Percentiles rank a stretch among this genome's conserved stretches.
Evolutionary conservation across 2,797 vertebrate species (phyloP).

Genomic region (Merluccius polli): DNA sequence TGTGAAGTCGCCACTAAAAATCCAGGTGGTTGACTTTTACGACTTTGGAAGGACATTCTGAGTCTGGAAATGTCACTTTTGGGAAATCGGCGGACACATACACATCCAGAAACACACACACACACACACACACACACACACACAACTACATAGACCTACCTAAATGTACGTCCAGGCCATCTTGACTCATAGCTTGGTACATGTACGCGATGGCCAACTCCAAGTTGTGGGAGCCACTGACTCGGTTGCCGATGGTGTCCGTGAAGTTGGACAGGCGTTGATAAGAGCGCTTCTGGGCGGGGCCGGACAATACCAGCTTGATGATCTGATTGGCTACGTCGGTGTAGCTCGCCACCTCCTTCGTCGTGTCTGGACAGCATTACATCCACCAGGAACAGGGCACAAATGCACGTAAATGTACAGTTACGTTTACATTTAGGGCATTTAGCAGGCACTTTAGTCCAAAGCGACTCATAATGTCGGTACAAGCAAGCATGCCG

Average conservation of each 20-base stretch:
- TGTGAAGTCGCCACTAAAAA: background rate
- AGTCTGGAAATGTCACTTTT: background rate
- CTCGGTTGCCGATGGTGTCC: constrained; percentile 83
- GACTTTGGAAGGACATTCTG: background rate
- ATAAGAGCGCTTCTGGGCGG: constrained; percentile 87
- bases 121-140: background rate
- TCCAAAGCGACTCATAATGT: too few species aligned
- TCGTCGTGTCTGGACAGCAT: constrained; percentile 34
- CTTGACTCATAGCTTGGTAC: constrained; percentile 73
- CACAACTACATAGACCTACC: constrained; percentile 26
- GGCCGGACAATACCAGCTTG: constrained; percentile 81
- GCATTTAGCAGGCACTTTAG: too few species aligned
- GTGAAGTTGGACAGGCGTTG: constrained; percentile 82
- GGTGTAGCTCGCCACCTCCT: constrained; percentile 77
- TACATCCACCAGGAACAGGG: background rate
- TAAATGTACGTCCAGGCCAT: constrained; percentile 83
- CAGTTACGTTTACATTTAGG: too few species aligned
- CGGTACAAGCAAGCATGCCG: too few species aligned
- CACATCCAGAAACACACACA: background rate
- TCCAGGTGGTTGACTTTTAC: background rate
- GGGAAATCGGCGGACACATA: too few species aligned
- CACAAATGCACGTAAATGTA: too few species aligned
- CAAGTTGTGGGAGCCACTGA: constrained; percentile 85
- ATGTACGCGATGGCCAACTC: constrained; percentile 89
- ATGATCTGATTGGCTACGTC: constrained; percentile 84